These are phyloP conservation scores for Salvator merianae DNA, from an alignment of 2,113 vertebrate species.

Conservation along the genomic window DNA sequence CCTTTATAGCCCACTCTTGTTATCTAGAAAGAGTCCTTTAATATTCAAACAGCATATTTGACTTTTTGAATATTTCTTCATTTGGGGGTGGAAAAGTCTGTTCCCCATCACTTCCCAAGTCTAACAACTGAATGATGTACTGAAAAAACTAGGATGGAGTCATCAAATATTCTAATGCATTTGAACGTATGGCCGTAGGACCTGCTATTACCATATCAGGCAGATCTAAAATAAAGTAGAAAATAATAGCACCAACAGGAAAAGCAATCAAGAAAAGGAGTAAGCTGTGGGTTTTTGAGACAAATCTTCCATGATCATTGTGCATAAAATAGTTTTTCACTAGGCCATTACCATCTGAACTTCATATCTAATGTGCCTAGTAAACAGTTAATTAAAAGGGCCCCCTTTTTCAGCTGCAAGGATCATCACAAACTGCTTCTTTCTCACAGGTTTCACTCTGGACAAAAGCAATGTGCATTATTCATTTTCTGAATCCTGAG, in stretches of 20 bases:
- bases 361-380: not conserved
- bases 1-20: not conserved
- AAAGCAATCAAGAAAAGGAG: slow-evolving; percentile 61
- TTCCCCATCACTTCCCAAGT: slow-evolving; percentile 29
- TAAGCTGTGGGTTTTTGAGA: slow-evolving; percentile 42
- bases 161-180: slow-evolving; percentile 67
- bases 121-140: slow-evolving; percentile 50
- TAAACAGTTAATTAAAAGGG: not conserved
- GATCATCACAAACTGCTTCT: not conserved
- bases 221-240: slow-evolving; percentile 53
- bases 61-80: slow-evolving; percentile 36
- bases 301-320: slow-evolving; percentile 42
- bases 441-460: not conserved
- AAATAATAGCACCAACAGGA: slow-evolving; percentile 52
- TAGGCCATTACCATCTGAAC: slow-evolving; percentile 20
- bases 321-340: slow-evolving; percentile 3
- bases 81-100: slow-evolving; percentile 41
- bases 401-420: not conserved
- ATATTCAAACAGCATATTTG: slow-evolving; percentile 21
- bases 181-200: slow-evolving; percentile 68
- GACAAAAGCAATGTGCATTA: no score
- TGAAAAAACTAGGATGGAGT: slow-evolving; percentile 61
- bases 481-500: not conserved
- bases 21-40: not conserved
- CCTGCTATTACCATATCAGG: slow-evolving; percentile 70